These are phyloP conservation scores for Aspiorhynchus laticeps DNA, from an alignment of 2,113 vertebrate genomes.

Conservation along the genomic window DNA sequence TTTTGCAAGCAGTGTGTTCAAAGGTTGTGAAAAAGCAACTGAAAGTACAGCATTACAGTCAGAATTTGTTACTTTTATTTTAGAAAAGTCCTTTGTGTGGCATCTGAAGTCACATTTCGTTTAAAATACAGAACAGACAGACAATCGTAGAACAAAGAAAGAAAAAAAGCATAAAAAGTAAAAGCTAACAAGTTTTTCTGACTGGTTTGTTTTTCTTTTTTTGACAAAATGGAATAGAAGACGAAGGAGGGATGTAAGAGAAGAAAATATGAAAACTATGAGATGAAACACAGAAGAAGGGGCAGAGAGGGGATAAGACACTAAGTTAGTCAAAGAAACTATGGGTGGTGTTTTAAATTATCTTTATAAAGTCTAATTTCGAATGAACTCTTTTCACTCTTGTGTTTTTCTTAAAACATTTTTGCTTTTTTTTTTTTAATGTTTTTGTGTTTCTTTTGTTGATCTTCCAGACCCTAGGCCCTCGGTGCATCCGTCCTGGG, in stretches of 20 bases:
- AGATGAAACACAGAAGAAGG: conserved; percentile 48
- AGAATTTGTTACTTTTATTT: conserved; percentile 92
- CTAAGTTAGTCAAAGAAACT: conserved; percentile 79
- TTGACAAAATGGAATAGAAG: conserved; percentile 78
- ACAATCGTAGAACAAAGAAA: conserved; percentile 77
- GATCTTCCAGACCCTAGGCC: conserved; percentile 76
- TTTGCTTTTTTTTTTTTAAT: conserved; percentile 60
- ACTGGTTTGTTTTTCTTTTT: conserved; percentile 78
- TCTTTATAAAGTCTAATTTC: conserved; percentile 85
- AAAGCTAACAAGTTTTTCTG: conserved; percentile 82
- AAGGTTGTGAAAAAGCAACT: conserved; percentile 56
- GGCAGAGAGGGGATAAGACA: conserved; percentile 64
- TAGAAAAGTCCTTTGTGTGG: conserved; percentile 84
- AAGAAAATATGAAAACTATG: conserved; percentile 33
- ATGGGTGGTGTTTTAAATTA: conserved; percentile 81
- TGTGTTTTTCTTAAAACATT: conserved; percentile 68
- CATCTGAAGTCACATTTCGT: conserved; percentile 82
- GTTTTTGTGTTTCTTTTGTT: conserved; percentile 71
- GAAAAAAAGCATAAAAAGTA: conserved; percentile 70
- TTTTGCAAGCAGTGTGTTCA: neutral
- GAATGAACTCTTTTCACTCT: conserved; percentile 78
- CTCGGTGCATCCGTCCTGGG: conserved; percentile 72
- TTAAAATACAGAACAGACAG: conserved; percentile 84
- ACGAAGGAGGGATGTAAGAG: conserved; percentile 64
- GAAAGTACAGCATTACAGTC: conserved; percentile 84